Evolutionary conservation across 2,888 invertebrate species (phyloP), one percentile per base, ranked within the genome.

Genomic region (Sepioteuthis lessoniana): DNA sequence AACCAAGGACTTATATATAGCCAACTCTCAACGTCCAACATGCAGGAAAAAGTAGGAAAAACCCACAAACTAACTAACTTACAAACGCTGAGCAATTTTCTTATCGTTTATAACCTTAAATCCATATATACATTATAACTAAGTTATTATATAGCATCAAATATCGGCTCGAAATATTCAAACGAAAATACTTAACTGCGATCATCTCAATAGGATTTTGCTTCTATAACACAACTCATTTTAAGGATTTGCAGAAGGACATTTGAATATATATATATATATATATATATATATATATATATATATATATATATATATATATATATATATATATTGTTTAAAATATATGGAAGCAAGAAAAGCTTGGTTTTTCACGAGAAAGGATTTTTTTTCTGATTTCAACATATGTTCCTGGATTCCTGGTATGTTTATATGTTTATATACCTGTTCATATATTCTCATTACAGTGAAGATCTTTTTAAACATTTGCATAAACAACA

Each of bases 221-320:
- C 8, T 16, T 13, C 4, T 0, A 31, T 31, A 7, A 13, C 10
- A 10, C 31, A 8, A 31, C 10, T 76, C 31, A n/a, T 76, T 7
- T 8, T 31, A 31, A 10, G 28, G 19, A 13, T 2, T 60, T 25
- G 31, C 4, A 60, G 31, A 60, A 31, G 8, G 21, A 31, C 31
- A 25, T 8, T 1, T 7, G 7, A 8, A 28, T 10, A 60, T 31
- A 31, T 60, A 60, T 31, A 60, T 31, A 60, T 31, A 31, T 10
- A 10, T n/a, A 76, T 7, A n/a, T 16, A 76, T 35, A 76, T 35
- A 76, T 35, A 76, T 35, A 76, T 35, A 76, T 35, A 76, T 35
- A 76, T 76, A 76, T 76, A 76, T 76, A 16, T 76, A n/a, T 76
- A 76, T 76, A 76, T 76, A 76, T 76, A 76, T 76, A 76, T 76